Evolutionary conservation across 1,140 invertebrate species (phyloP).

Genomic region (Bombus affinis): DNA sequence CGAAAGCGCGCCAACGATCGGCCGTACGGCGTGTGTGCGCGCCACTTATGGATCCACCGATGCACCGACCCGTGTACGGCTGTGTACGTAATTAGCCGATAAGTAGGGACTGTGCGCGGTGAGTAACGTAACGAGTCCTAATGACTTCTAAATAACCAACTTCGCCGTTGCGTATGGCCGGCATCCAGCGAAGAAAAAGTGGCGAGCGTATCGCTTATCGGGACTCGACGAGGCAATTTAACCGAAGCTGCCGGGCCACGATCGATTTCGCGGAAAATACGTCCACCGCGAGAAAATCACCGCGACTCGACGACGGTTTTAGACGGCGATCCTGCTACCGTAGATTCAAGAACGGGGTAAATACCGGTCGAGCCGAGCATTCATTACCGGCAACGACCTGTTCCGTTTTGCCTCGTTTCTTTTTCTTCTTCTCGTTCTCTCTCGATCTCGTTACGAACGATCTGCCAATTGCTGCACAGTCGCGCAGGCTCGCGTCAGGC

Average conservation of each 20-base stretch:
- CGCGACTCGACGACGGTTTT: background rate
- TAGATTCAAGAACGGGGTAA: slow-evolving; percentile 1
- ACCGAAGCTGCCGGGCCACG: background rate
- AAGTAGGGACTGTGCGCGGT: slow-evolving; percentile 68
- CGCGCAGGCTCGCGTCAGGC: no score
- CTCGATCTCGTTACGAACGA: no score
- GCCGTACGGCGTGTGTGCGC: background rate
- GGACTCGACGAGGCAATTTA: slow-evolving; percentile 36
- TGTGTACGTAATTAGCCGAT: slow-evolving; percentile 70
- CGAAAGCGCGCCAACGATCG: slow-evolving; percentile 25
- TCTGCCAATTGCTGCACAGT: no score
- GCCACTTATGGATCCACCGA: slow-evolving; percentile 20
- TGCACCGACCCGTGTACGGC: slow-evolving; percentile 11
- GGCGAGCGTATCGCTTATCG: slow-evolving; percentile 50
- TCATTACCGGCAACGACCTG: background rate
- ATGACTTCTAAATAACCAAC: slow-evolving; percentile 68
- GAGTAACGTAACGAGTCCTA: slow-evolving; percentile 70
- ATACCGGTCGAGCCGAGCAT: background rate
- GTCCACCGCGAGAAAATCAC: slow-evolving; percentile 16
- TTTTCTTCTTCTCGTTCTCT: no score
- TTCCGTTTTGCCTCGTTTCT: background rate
- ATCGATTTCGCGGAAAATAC: slow-evolving; percentile 56
- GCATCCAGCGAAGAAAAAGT: slow-evolving; percentile 29
- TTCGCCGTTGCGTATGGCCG: background rate
- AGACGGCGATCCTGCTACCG: background rate